A percentile compares a stretch with the other conserved stretches of the same genome.
These are phyloP conservation scores for Perca fluviatilis DNA, from an alignment of 2,113 vertebrate species.

Conservation along the genomic window DNA sequence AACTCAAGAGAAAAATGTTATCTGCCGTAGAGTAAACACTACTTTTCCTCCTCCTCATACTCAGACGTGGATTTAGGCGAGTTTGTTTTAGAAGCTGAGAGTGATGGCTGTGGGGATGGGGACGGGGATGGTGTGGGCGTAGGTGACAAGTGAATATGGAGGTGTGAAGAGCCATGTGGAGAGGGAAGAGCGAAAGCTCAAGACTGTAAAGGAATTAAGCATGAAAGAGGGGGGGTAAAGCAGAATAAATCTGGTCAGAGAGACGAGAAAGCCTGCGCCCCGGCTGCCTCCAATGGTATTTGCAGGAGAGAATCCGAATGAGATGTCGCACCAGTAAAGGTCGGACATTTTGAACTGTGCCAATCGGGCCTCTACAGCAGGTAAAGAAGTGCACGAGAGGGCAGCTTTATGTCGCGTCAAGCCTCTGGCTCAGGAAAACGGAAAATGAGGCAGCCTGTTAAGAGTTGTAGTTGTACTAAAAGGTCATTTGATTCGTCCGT, in stretches of 20 bases:
- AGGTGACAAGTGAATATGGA: slow-evolving; percentile 39
- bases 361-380: background rate
- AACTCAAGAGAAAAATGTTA: background rate
- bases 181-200: background rate
- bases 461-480: slow-evolving; percentile 40
- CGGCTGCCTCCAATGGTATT: background rate
- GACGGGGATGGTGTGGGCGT: slow-evolving; percentile 17
- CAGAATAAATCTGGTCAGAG: background rate
- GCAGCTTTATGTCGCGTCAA: background rate
- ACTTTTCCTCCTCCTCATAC: background rate
- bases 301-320: background rate
- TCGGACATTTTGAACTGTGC: slow-evolving; percentile 61
- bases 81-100: background rate
- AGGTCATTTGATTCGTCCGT: slow-evolving; percentile 61
- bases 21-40: background rate
- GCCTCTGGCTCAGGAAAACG: background rate
- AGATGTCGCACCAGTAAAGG: slow-evolving; percentile 35
- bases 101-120: background rate
- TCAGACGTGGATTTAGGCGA: background rate
- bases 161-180: slow-evolving; percentile 63
- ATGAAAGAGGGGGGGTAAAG: background rate
- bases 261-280: background rate
- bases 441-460: slow-evolving; percentile 11
- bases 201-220: background rate
- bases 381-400: background rate